These are phyloP conservation scores for Phlogophora meticulosa DNA, from an alignment of 2,888 invertebrate genomes.

Conservation along the genomic window DNA sequence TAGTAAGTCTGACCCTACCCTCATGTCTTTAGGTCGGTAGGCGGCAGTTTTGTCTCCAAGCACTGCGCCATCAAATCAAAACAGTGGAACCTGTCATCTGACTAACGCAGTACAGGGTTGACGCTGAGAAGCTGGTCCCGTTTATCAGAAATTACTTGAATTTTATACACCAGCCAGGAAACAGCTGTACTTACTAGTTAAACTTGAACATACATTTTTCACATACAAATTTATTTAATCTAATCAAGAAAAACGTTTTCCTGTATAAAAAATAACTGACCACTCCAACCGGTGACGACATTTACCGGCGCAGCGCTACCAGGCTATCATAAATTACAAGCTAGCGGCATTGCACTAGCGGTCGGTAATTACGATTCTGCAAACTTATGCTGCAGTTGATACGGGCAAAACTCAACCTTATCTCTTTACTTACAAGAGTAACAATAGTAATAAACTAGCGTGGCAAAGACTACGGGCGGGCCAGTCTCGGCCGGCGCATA, in stretches of 20 bases:
- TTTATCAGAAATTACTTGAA: too few species aligned
- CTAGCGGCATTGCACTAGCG: conserved; percentile 67
- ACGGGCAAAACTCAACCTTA: conserved; percentile 43
- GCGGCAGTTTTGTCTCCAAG: too few species aligned
- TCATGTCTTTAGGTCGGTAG: too few species aligned
- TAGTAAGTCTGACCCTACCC: too few species aligned
- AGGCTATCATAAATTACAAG: conserved; percentile 84
- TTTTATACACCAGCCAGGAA: not conserved
- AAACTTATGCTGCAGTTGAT: conserved; percentile 40
- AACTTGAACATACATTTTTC: conserved; percentile 30
- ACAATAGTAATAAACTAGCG: conserved; percentile 2
- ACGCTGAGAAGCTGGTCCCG: too few species aligned
- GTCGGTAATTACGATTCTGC: conserved; percentile 65
- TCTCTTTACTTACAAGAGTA: fast-evolving
- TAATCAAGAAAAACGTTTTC: conserved; percentile 60
- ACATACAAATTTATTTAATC: conserved; percentile 55
- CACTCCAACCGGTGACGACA: conserved; percentile 72
- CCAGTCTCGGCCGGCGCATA: conserved; percentile 62
- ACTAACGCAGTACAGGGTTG: too few species aligned
- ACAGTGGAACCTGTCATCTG: too few species aligned
- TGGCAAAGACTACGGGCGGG: conserved; percentile 48
- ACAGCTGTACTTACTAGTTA: conserved; percentile 13
- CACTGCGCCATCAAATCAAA: too few species aligned
- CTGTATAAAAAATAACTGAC: conserved; percentile 61
- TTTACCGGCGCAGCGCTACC: conserved; percentile 76